Percentiles rank a stretch among this genome's conserved stretches.
Evolutionary conservation across 1,140 invertebrate genomes (phyloP).

Genomic region (Scaptomyza pallida): DNA sequence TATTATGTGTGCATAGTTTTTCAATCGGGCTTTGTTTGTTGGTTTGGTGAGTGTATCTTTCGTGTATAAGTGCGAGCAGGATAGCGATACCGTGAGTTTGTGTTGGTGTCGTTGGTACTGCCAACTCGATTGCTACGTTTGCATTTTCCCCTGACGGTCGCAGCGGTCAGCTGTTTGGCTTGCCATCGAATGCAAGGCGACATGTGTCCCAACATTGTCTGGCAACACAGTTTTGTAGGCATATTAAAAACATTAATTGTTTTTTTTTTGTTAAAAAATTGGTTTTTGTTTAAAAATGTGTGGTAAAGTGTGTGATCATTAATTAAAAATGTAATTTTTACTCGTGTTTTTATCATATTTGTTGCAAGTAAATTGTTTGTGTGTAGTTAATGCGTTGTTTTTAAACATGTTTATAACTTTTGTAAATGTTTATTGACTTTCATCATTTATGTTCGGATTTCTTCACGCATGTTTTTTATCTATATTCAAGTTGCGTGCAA

Average conservation of each 20-base stretch:
- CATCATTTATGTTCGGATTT: not conserved
- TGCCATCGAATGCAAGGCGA: not conserved
- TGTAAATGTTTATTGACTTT: not conserved
- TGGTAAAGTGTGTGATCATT: not conserved
- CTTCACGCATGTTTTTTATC: not conserved
- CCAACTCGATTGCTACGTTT: constrained; percentile 20
- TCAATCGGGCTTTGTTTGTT: constrained; percentile 46
- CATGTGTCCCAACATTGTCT: constrained; percentile 28
- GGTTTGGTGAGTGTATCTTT: constrained; percentile 20
- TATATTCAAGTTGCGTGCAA: too few species aligned
- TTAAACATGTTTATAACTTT: not conserved
- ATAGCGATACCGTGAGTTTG: constrained; percentile 19
- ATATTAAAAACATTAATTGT: not conserved
- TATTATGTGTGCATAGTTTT: constrained; percentile 22
- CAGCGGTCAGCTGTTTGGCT: constrained; percentile 33
- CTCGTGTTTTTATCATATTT: not conserved
- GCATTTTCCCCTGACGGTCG: constrained; percentile 4
- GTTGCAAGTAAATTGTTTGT: not conserved
- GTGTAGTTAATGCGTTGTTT: not conserved
- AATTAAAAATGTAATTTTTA: too few species aligned
- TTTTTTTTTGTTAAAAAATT: not conserved
- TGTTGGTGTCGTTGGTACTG: constrained; percentile 27
- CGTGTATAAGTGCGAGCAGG: constrained; percentile 31
- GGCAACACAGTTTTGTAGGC: constrained; percentile 11
- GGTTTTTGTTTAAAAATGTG: not conserved